Evolutionary conservation across 2,113 vertebrate genomes (phyloP).

Genomic region (Calidris pygmaea): DNA sequence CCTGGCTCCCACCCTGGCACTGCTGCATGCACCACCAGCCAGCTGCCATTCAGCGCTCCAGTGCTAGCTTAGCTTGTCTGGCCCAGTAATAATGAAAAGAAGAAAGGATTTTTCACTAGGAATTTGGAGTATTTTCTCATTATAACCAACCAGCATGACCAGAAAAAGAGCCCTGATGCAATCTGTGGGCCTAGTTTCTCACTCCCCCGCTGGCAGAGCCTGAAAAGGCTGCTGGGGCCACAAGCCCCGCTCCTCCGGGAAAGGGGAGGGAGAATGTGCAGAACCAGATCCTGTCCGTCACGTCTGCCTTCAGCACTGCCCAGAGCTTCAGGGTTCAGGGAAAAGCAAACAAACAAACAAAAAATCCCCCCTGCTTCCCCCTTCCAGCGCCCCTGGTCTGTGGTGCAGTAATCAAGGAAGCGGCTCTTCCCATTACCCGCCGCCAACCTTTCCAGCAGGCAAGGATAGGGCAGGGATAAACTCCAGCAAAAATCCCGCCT

Average conservation of each 20-base stretch:
- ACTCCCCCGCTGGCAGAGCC: neutral
- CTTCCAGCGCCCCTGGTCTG: neutral
- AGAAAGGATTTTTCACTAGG: conserved; percentile 41
- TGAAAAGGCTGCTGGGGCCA: neutral
- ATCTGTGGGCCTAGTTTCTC: neutral
- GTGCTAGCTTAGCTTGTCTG: conserved; percentile 17
- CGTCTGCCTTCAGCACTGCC: neutral
- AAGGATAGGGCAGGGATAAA: neutral
- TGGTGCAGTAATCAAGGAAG: neutral
- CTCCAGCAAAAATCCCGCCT: neutral
- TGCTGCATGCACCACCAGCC: neutral
- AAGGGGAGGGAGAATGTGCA: neutral
- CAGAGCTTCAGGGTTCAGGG: neutral
- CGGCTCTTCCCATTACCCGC: neutral
- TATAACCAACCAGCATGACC: conserved; percentile 36
- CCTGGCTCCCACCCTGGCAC: neutral
- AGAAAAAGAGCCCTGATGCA: conserved; percentile 40
- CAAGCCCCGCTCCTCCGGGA: neutral
- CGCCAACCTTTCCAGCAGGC: neutral
- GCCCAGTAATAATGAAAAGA: conserved; percentile 23
- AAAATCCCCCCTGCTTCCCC: neutral
- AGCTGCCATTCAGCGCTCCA: neutral
- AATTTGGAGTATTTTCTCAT: conserved; percentile 64
- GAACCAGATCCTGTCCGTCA: neutral
- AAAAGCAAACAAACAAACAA: conserved; percentile 43